Conservation (phyloP, 2,113 vertebrate species). For the Petroica traversi region DNA sequence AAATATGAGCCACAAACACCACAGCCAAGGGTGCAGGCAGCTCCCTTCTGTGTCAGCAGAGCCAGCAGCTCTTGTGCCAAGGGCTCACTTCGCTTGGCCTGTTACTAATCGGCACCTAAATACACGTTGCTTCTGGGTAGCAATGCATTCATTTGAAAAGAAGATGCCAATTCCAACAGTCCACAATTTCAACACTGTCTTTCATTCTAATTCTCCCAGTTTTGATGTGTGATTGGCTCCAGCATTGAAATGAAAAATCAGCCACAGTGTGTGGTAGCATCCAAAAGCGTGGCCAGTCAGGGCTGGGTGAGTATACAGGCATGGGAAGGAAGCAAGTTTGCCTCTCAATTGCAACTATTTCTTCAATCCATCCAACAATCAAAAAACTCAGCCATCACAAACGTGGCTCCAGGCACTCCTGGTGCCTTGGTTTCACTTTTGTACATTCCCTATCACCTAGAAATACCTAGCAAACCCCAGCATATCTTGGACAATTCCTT, state of each 20-base stretch:
- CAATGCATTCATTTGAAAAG: neutral
- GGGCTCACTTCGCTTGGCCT: neutral
- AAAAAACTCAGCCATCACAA: neutral
- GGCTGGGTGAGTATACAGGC: neutral
- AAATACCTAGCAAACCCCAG: neutral
- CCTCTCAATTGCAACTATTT: neutral
- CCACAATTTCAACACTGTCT: neutral
- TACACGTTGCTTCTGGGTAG: neutral
- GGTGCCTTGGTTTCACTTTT: neutral
- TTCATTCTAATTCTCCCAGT: neutral
- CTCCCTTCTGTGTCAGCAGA: neutral
- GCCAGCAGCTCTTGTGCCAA: neutral
- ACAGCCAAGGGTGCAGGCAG: neutral
- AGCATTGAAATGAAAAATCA: neutral
- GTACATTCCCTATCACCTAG: neutral
- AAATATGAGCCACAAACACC: neutral
- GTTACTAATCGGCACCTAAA: neutral
- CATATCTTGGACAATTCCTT: neutral
- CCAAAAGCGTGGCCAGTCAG: fast-evolving
- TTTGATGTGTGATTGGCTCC: neutral
- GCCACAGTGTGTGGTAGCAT: fast-evolving
- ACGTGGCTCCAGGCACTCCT: neutral
- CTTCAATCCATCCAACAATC: neutral
- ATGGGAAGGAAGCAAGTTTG: neutral
- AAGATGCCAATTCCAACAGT: neutral